phyloP scores from a whole-genome alignment of 92 coral and sea anemone species.

The Anthopleura xanthogrammica region DNA sequence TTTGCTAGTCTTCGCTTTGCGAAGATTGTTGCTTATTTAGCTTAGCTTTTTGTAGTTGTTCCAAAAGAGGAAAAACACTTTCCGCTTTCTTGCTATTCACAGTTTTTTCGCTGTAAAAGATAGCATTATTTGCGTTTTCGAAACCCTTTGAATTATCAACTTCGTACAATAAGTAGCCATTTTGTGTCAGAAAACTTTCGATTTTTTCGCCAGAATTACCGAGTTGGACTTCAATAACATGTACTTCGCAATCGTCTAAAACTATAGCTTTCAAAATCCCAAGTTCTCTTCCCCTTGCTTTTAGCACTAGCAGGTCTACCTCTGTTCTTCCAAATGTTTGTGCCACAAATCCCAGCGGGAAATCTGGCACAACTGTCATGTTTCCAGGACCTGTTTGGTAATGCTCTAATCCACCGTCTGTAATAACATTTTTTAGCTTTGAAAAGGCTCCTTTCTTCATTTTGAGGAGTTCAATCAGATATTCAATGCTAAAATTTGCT shows the following conservation, averaged over 20 bases:
- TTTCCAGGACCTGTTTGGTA: neutral
- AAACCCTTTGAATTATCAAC: neutral
- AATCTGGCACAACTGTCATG: neutral
- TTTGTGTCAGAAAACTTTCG: neutral
- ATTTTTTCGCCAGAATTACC: neutral
- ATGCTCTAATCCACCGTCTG: neutral
- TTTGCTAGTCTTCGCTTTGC: neutral
- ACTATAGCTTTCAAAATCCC: conserved; percentile 26
- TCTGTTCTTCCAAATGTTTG: conserved; percentile 18
- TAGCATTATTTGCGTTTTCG: neutral
- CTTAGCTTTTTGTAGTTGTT: conserved; percentile 35
- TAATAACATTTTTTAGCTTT: neutral
- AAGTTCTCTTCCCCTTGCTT: conserved; percentile 22
- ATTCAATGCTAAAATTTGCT: conserved; percentile 1
- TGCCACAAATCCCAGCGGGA: conserved; percentile 27
- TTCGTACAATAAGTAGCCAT: conserved; percentile 22
- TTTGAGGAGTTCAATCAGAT: neutral
- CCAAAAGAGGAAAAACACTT: conserved; percentile 19
- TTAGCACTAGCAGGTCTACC: conserved; percentile 25
- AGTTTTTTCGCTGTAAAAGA: conserved; percentile 13
- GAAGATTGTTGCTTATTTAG: neutral
- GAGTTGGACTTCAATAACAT: neutral
- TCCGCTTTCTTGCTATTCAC: neutral
- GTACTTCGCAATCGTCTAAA: neutral
- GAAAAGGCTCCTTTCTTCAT: neutral